phyloP scores from a whole-genome alignment of 2,797 vertebrate genomes.

The Parotocinclus haroldoi region DNA sequence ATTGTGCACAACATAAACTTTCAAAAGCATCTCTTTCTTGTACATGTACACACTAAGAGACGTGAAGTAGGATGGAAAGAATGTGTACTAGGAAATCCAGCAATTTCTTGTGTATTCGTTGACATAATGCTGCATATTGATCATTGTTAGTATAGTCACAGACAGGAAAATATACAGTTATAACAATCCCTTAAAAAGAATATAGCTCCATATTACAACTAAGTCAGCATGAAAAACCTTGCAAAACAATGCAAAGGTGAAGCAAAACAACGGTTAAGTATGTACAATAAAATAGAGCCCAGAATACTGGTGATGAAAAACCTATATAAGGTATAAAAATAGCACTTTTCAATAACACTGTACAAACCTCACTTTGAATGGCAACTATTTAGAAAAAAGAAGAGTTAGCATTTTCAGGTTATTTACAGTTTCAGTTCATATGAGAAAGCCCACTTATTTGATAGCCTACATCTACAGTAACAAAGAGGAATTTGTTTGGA shows the following conservation, averaged over 20 bases:
- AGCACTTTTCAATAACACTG: slow-evolving; percentile 46
- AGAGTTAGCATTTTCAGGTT: slow-evolving; percentile 29
- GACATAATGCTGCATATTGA: too few species aligned
- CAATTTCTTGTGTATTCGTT: too few species aligned
- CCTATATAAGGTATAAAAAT: slow-evolving; percentile 56
- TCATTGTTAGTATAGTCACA: too few species aligned
- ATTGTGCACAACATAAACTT: too few species aligned
- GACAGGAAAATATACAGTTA: neutral
- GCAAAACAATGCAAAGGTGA: slow-evolving; percentile 1
- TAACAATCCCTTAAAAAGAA: neutral
- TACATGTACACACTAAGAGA: too few species aligned
- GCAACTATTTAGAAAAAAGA: neutral
- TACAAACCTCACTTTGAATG: slow-evolving; percentile 41
- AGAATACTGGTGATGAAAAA: slow-evolving; percentile 47
- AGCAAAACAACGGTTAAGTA: slow-evolving; percentile 13
- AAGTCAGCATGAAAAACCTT: neutral
- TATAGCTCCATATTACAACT: neutral
- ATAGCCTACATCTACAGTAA: slow-evolving; percentile 11
- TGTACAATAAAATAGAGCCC: slow-evolving; percentile 54
- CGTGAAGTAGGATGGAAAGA: too few species aligned
- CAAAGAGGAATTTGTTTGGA: slow-evolving; percentile 25
- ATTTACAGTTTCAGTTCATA: neutral
- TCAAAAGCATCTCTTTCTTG: too few species aligned
- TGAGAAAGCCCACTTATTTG: neutral
- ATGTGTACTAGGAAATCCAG: too few species aligned